phyloP scores from a whole-genome alignment of 2,113 vertebrate species.

The Sturnus vulgaris region DNA sequence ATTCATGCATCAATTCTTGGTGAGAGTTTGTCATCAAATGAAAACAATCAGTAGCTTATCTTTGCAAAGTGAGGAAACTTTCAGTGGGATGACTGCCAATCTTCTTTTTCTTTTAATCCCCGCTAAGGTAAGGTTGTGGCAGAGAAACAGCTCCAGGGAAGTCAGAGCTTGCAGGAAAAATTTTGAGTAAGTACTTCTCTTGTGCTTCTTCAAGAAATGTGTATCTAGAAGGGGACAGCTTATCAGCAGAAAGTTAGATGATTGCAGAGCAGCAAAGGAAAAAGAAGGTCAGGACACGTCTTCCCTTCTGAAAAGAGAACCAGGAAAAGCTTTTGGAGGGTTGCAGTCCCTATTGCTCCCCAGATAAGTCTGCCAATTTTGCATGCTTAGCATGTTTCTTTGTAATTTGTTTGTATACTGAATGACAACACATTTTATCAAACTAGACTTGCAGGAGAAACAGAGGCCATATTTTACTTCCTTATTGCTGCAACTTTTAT shows the following conservation, averaged over 20 bases:
- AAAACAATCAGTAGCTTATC: neutral
- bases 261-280: neutral
- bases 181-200: neutral
- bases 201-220: neutral
- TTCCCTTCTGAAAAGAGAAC: neutral
- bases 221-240: neutral
- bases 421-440: neutral
- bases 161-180: neutral
- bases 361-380: neutral
- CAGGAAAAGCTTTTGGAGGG: neutral
- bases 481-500: slow-evolving; percentile 1
- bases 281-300: neutral
- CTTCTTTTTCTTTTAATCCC: neutral
- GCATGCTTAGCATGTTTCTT: neutral
- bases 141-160: neutral
- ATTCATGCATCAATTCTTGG: neutral
- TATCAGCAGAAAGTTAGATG: neutral
- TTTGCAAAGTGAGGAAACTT: neutral
- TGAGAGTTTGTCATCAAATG: neutral
- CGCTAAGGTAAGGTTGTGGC: rapidly evolving
- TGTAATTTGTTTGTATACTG: neutral
- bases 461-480: neutral
- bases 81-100: neutral
- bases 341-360: neutral
- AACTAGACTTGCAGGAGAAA: neutral